Conservation (phyloP, 2,797 vertebrate species). For the Gastrophryne carolinensis region DNA sequence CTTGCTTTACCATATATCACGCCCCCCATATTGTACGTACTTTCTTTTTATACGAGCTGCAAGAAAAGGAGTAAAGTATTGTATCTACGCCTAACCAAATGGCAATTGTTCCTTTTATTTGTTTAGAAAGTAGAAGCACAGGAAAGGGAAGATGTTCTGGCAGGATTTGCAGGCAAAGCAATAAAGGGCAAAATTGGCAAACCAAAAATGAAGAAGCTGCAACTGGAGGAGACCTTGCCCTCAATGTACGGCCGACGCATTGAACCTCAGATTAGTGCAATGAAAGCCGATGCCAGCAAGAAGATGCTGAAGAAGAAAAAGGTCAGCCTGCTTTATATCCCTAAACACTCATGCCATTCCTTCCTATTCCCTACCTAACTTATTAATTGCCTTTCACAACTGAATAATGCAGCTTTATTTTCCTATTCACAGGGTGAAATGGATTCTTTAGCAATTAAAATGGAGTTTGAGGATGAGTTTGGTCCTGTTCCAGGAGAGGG, state of each 20-base stretch:
- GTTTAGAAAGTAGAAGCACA: slow-evolving; percentile 85
- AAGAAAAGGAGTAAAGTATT: too few relatives aligned
- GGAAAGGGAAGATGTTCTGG: slow-evolving; percentile 82
- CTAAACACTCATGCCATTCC: background rate
- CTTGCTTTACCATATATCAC: too few relatives aligned
- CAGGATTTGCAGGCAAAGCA: slow-evolving; percentile 81
- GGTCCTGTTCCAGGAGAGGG: slow-evolving; percentile 70
- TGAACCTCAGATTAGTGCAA: slow-evolving; percentile 84
- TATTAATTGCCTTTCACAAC: background rate
- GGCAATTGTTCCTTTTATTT: background rate
- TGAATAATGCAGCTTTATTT: background rate
- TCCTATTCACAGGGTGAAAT: slow-evolving; percentile 72
- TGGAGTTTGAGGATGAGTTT: slow-evolving; percentile 92
- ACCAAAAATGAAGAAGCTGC: slow-evolving; percentile 91
- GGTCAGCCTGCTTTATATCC: slow-evolving; percentile 64
- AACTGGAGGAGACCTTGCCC: slow-evolving; percentile 91
- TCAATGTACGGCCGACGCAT: slow-evolving; percentile 89
- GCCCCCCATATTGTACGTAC: too few relatives aligned
- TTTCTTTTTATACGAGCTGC: too few relatives aligned
- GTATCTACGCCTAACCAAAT: too few relatives aligned
- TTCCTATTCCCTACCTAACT: background rate
- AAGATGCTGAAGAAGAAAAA: slow-evolving; percentile 93
- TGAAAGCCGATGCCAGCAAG: slow-evolving; percentile 89
- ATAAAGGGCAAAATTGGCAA: slow-evolving; percentile 96
- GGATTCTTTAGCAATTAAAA: slow-evolving; percentile 78